Base-by-base conservation (phyloP, 2,888 invertebrate species). In the Herminia tarsipennalis region DNA sequence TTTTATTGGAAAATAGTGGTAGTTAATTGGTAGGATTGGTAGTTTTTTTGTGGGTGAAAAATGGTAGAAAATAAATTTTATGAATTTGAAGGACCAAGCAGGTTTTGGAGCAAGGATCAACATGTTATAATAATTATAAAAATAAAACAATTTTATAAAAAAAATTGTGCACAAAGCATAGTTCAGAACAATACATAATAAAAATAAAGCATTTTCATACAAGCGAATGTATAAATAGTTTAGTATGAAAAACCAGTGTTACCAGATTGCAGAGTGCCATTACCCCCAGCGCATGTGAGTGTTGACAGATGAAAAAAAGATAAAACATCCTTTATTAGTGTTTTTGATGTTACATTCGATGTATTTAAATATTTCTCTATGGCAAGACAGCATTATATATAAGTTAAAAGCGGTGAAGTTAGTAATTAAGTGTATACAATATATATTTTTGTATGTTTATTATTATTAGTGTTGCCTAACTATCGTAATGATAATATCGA, bases 181-280 rank as follows among this genome's bases (percentile, higher is more conserved):
- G 47, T 17, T 33, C 2, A 25, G 21, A 43, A 32, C 4, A 47
- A 44, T 45, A 59, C 56, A 51, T 65, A 69, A 67, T 27, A 36
- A 66, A 68, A 67, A 65, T 55, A 50, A 71, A 74, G 74, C 72
- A 61, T 65, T 57, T 59, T 40, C 70, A 68, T 73, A 61, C 70
- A 49, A 53, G 74, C 71, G 58, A 61, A 56, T 45, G 50, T 63
- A 56, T 52, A 58, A 58, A 73, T 63, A 76, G 64, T 83, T 85
- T 84, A 86, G 86, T 87, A 78, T 77, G 83, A 81, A 79, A 81
- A 80, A 87, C 87, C 88, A 72, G 81, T 88, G 90, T 90, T 90
- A 90, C 91, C 91, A 90, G 86, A 80, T 88, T 86, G 89, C 83
- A 85, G 86, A 86, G 89, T 87, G 88, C 86, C 86, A 86, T 83